Evolutionary conservation across 2,797 vertebrate species (phyloP), one percentile per base, ranked within the genome.

Genomic region (Limosa lapponica): DNA sequence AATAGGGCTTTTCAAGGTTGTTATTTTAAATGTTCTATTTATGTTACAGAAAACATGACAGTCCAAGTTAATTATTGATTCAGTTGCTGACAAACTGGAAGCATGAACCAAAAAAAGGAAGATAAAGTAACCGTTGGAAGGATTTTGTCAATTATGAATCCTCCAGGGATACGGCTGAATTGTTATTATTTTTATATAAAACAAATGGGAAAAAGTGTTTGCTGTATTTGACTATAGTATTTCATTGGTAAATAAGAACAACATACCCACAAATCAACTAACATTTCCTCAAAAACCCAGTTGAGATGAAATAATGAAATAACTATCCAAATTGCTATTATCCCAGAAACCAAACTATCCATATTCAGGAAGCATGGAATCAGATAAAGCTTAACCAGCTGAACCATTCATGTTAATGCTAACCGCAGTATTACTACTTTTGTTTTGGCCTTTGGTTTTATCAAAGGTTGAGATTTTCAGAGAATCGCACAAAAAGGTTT

Each of bases 221-320:
- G 24, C 82, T 93, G 20, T 70, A 51, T 70, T 90, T 89, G 28
- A 83, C 46, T 90, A 36, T 73, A 89, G n/a, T 80, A 36, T 87
- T 95, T 90, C 66, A 77, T 73, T 88, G 54, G 80, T 93, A 95
- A 95, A 93, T 95, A 94, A 70, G 91, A 90, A 37, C 82, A 95
- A 75, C 77, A 85, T 87, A 85, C 54, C 87, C 86, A 70, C 80
- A 95, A 90, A 90, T 90, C 55, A 90, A 70, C 51, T 64, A 93
- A 80, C 30, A 67, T 92, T 94, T 94, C 91, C 91, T 95, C 73
- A 94, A 94, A 93, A 96, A 52, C 39, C 36, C 58, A 82, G 32
- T 8, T 86, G 73, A 91, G 58, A 90, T 89, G 85, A 91, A 96
- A 89, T 94, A 95, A 96, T 95, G 59, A 94, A 93, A 70, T 94